Base-by-base conservation (phyloP, 2,797 vertebrate species). In the Myripristis murdjan region DNA sequence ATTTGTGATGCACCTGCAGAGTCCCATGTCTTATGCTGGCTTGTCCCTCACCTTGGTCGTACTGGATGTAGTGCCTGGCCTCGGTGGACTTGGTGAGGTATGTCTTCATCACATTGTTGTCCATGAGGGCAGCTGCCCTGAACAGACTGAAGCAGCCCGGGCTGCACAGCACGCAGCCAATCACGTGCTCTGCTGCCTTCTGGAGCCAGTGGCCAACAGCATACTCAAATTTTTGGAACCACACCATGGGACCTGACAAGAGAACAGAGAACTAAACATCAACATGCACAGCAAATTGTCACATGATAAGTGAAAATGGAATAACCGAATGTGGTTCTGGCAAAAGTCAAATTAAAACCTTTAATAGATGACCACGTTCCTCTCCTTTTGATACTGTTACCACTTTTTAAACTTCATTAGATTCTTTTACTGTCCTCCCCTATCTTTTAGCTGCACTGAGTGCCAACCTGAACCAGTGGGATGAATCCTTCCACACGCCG, bases 191-290 rank as follows among this genome's bases (percentile, higher is more conserved):
- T 0, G 93, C 87, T 15, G 94, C 92, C 81, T 95, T 95, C 77
- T 95, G 93, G 22, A 95, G 79, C 94, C 94, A 95, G 68, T 95
- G 94, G 46, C 92, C 91, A 18, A 94, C 70, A 0, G 93, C 93
- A 11, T 95, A 95, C 63, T 95, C 94, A 79, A 95, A 95, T 81
- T 95, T 94, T 85, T 95, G 94, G 77, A 93, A 95, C 94, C 94
- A 95, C 20, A 95, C 93, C 57, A 84, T 80, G 0, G 94, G 94
- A n/a, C 94, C 94, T 95, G 72, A 8, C 52, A 39, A 11, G 1
- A 12, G 31, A 16, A 73, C 1, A 31, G 2, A 37, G 0, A 41
- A 6, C 2, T 35, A 12, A 4, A 28, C 14, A 16, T 31, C 33
- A 33, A 33, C 31, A 3, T 33, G 31, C 33, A 31, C 31, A 33